Percentiles rank a stretch among this genome's conserved stretches.
These are phyloP conservation scores for Limanda limanda DNA, from an alignment of 2,113 vertebrate genomes.

Conservation along the genomic window DNA sequence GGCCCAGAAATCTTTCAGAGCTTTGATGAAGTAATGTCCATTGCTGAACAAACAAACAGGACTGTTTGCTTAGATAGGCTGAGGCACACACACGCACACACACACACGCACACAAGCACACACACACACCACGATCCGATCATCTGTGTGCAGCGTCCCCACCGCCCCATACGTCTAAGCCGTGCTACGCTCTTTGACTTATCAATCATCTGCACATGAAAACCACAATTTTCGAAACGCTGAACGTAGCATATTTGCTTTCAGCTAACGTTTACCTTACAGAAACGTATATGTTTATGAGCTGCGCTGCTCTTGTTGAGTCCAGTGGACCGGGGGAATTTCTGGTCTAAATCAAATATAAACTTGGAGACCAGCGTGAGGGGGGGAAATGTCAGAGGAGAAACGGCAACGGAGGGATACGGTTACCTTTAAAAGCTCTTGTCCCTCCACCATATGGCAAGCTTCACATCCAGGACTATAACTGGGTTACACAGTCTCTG, in stretches of 20 bases:
- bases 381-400: slow-evolving; percentile 58
- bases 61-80: slow-evolving; percentile 49
- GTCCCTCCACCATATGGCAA: slow-evolving; percentile 75
- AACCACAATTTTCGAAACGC: slow-evolving; percentile 69
- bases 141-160: slow-evolving; percentile 43
- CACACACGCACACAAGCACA: background rate
- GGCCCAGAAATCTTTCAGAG: slow-evolving; percentile 47
- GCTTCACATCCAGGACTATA: slow-evolving; percentile 64
- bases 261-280: slow-evolving; percentile 78
- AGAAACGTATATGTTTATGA: slow-evolving; percentile 83
- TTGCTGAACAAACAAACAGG: slow-evolving; percentile 73
- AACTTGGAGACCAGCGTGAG: slow-evolving; percentile 64
- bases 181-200: slow-evolving; percentile 51
- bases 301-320: slow-evolving; percentile 64
- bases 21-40: slow-evolving; percentile 71
- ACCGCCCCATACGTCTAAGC: slow-evolving; percentile 24
- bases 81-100: slow-evolving; percentile 2
- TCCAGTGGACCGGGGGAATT: slow-evolving; percentile 62
- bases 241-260: slow-evolving; percentile 69
- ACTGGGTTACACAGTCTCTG: slow-evolving; percentile 71
- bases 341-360: slow-evolving; percentile 80
- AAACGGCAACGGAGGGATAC: slow-evolving; percentile 74
- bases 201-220: slow-evolving; percentile 66
- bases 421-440: slow-evolving; percentile 84
- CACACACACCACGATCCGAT: slow-evolving; percentile 16